phyloP scores from a whole-genome alignment of 92 coral and sea anemone genomes.

The Hydrozoanthus gracilis region DNA sequence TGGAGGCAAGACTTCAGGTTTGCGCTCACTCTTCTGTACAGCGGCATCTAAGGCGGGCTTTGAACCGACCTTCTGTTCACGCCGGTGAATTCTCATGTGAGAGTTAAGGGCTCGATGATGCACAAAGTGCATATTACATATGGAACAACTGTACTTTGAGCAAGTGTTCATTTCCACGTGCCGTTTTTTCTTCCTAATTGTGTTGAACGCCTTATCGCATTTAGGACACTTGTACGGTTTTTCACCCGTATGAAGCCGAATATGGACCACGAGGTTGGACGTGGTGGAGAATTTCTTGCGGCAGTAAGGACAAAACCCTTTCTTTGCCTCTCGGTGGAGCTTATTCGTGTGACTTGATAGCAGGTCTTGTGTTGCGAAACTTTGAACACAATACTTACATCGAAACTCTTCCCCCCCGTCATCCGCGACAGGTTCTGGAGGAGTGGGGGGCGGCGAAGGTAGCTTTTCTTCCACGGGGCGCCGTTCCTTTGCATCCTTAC shows the following conservation, averaged over 20 bases:
- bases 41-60: neutral
- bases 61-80: neutral
- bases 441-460: neutral
- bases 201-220: neutral
- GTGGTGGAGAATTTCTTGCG: neutral
- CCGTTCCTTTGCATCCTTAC: neutral
- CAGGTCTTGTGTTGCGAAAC: neutral
- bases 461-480: neutral
- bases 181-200: neutral
- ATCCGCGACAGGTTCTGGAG: neutral
- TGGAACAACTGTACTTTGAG: neutral
- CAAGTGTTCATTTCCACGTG: neutral
- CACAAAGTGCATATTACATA: neutral
- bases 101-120: conserved; percentile 36
- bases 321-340: neutral
- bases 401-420: neutral
- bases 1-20: too few relatives aligned
- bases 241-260: conserved; percentile 33
- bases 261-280: conserved; percentile 20
- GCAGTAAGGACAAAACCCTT: conserved; percentile 13
- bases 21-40: neutral
- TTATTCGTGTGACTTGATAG: neutral
- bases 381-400: conserved; percentile 10
- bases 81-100: conserved; percentile 37
- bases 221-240: conserved; percentile 25